A percentile compares a stretch with the other conserved stretches of the same genome.
phyloP scores from a whole-genome alignment of 2,888 invertebrate species.

The Xestia c-nigrum region DNA sequence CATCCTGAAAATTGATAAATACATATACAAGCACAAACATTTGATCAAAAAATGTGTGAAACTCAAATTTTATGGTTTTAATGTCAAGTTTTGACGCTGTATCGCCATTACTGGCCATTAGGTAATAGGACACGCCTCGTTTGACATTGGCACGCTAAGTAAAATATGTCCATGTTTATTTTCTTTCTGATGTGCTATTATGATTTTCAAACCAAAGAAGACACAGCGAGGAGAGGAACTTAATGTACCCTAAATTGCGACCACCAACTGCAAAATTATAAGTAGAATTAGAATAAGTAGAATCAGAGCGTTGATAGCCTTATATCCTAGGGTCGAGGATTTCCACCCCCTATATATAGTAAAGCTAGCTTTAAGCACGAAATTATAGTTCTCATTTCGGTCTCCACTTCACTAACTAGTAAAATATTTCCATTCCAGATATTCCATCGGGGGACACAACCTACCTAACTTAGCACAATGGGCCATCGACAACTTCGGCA shows the following conservation, averaged over 20 bases:
- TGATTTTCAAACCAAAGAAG: not conserved
- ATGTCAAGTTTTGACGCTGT: slow-evolving; percentile 23
- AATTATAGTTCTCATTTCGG: not conserved
- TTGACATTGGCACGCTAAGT: slow-evolving; percentile 2
- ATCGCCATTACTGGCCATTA: slow-evolving; percentile 3
- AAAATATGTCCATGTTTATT: not conserved
- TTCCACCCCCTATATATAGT: not conserved
- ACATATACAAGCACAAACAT: slow-evolving; percentile 31
- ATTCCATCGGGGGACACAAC: slow-evolving; percentile 93
- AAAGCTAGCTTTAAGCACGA: too few relatives aligned
- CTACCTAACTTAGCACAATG: slow-evolving; percentile 96
- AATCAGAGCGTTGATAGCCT: not conserved
- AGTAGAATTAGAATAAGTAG: not conserved
- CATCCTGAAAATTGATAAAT: slow-evolving; percentile 33
- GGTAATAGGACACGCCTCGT: not conserved
- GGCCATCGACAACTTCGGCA: slow-evolving; percentile 93
- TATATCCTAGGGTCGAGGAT: not conserved
- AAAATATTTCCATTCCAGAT: slow-evolving; percentile 89
- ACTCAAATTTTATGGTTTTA: slow-evolving; percentile 31
- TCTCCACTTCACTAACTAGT: not conserved
- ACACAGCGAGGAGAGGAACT: not conserved
- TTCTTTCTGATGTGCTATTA: not conserved
- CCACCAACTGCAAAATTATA: not conserved
- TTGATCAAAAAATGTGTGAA: slow-evolving; percentile 44
- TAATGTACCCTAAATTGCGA: not conserved